phyloP scores from a whole-genome alignment of 2,797 vertebrate species.

The Amphiprion clarkii region DNA sequence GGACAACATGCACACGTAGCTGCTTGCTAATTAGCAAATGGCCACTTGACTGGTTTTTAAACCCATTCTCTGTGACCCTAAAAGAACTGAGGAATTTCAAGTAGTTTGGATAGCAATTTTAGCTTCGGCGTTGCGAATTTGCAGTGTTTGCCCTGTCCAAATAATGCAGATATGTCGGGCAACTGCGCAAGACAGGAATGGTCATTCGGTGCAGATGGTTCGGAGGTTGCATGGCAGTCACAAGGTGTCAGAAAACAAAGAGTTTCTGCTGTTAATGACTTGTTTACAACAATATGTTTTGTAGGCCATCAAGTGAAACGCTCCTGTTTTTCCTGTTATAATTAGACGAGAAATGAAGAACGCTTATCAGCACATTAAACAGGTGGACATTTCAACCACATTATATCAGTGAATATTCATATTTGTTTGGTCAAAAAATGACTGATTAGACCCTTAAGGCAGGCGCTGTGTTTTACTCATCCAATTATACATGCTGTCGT shows the following conservation, averaged over 20 bases:
- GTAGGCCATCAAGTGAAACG: background rate
- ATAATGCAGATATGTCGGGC: background rate
- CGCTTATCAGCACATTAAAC: no score
- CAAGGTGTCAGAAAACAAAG: slow-evolving; percentile 9
- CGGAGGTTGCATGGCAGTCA: background rate
- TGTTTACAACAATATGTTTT: background rate
- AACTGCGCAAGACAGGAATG: slow-evolving; percentile 1
- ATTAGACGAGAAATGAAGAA: slow-evolving; percentile 1
- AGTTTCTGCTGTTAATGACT: slow-evolving; percentile 2
- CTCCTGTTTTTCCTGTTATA: background rate
- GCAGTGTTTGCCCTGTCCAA: background rate
- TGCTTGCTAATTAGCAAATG: slow-evolving; percentile 66
- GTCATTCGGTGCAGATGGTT: background rate
- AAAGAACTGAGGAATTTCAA: background rate
- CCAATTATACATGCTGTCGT: background rate
- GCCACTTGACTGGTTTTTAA: slow-evolving; percentile 51
- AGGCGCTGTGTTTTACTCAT: background rate
- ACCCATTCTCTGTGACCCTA: slow-evolving; percentile 36
- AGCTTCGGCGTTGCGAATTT: background rate
- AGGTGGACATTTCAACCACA: no score
- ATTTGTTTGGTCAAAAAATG: background rate
- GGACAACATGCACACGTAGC: slow-evolving; percentile 58
- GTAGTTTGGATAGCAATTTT: background rate
- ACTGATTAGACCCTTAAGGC: background rate
- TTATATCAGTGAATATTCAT: background rate